Conservation (phyloP, 2,797 vertebrate genomes). For the Rachycentron canadum region DNA sequence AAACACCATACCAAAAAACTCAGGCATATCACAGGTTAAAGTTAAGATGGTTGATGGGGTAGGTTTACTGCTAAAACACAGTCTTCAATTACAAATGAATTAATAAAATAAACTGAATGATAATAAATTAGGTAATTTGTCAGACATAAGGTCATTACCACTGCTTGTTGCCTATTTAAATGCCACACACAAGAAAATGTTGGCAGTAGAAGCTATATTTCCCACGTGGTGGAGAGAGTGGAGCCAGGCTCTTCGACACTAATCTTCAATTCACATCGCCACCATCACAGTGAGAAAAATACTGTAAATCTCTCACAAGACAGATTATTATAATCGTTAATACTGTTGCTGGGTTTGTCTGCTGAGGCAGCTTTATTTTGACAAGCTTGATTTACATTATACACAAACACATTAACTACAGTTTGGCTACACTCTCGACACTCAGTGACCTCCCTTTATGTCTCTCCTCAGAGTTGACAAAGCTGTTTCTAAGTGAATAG, state of each 20-base stretch:
- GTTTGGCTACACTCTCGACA: not conserved
- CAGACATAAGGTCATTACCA: not conserved
- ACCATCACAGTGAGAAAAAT: not conserved
- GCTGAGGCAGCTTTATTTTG: slow-evolving; percentile 15
- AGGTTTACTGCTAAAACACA: not conserved
- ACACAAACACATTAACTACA: not conserved
- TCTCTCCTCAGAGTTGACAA: slow-evolving; percentile 28
- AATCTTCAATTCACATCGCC: slow-evolving; percentile 9
- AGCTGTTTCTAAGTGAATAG: slow-evolving; percentile 4
- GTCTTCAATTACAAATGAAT: not conserved
- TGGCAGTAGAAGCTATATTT: slow-evolving; percentile 1
- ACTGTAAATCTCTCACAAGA: not conserved
- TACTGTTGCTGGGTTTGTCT: slow-evolving; percentile 4
- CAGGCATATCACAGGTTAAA: not conserved
- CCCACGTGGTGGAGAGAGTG: not conserved
- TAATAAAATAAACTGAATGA: not conserved
- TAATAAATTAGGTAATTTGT: not conserved
- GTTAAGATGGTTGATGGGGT: not conserved
- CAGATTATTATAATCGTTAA: slow-evolving; percentile 1
- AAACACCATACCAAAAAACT: not conserved
- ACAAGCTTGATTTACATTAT: slow-evolving; percentile 16
- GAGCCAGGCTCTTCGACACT: slow-evolving; percentile 2
- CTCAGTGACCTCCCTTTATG: slow-evolving; percentile 24
- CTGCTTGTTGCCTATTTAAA: not conserved
- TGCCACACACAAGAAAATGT: not conserved